Percentiles rank a stretch among this genome's conserved stretches.
Conservation (phyloP, 2,113 vertebrate genomes). For the Oriolus oriolus region DNA sequence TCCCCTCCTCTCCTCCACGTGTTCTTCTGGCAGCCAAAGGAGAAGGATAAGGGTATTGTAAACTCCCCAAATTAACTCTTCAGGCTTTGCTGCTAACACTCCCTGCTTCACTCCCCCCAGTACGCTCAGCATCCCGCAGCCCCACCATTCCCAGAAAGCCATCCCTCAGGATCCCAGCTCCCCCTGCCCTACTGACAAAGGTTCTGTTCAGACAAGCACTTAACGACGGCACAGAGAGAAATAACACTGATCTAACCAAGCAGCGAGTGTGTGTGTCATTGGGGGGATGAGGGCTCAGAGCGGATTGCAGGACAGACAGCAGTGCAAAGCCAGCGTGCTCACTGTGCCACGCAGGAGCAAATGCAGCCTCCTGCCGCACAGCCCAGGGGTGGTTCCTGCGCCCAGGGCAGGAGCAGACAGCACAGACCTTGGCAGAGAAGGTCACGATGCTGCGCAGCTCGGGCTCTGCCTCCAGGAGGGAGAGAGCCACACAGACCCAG, state of each 20-base stretch:
- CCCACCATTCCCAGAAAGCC: not conserved
- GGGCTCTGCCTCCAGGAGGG: not conserved
- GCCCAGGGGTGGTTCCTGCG: rapidly evolving
- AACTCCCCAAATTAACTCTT: constrained; percentile 51
- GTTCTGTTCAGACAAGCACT: not conserved
- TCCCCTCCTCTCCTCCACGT: not conserved
- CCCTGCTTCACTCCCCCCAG: not conserved
- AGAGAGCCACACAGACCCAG: not conserved
- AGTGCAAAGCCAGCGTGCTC: not conserved
- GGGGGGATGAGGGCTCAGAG: not conserved
- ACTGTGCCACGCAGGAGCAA: not conserved
- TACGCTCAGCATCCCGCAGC: not conserved
- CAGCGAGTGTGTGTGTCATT: not conserved
- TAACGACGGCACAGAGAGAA: not conserved
- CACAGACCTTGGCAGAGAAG: not conserved
- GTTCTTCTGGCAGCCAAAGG: not conserved
- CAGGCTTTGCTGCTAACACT: constrained; percentile 67
- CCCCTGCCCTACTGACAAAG: not conserved
- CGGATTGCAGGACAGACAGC: not conserved
- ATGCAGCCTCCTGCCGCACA: not conserved
- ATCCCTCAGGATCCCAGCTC: not conserved
- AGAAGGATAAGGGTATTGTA: constrained; percentile 10
- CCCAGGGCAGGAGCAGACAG: not conserved
- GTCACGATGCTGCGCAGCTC: rapidly evolving
- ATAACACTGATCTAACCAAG: constrained; percentile 48